Base-by-base conservation (phyloP, 1,140 invertebrate species). In the Phthorimaea operculella region DNA sequence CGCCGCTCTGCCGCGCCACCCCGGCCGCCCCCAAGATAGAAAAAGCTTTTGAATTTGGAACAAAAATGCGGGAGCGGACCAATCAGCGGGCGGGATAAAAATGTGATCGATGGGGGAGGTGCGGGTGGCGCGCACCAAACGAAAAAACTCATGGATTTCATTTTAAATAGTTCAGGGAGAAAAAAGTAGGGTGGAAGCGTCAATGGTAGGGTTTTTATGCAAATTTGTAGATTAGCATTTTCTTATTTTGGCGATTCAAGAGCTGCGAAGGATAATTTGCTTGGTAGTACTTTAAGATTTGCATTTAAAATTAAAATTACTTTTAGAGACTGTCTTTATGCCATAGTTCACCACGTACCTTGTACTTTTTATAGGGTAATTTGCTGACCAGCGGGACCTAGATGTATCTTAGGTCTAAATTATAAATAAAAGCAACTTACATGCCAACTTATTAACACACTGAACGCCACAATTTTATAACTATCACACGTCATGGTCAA, bases 41-140 rank as follows among this genome's bases (percentile, higher is more conserved):
- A 83, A 83, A 83, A 83, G 62, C 78, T 78, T 74, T 78, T 72
- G 74, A 74, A 78, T 72, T 69, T 58, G 51, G 68, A 75, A 79
- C 75, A 81, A 83, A 83, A 83, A 80, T 74, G 62, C 61, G 62
- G 64, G 59, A 64, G 54, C 53, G 66, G 55, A 57, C 79, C 79
- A 78, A 79, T 80, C 64, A 67, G 55, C 53, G 62, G 49, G 48
- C 54, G 51, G 66, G 62, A 66, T 76, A 78, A 78, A 79, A 59
- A 59, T 75, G 66, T 66, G 72, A 78, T 80, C 76, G 63, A 79
- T 78, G 55, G 59, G 55, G 59, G 66, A 55, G 57, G 66, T 57
- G 70, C 58, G 64, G 68, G 68, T 59, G 66, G 52, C 54, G 48
- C 10, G 36, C 3, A 1, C 3, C 36, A 53, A 48, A 52, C 49